phyloP scores from a whole-genome alignment of 2,113 vertebrate species.

The Psephotus haematonotus region DNA sequence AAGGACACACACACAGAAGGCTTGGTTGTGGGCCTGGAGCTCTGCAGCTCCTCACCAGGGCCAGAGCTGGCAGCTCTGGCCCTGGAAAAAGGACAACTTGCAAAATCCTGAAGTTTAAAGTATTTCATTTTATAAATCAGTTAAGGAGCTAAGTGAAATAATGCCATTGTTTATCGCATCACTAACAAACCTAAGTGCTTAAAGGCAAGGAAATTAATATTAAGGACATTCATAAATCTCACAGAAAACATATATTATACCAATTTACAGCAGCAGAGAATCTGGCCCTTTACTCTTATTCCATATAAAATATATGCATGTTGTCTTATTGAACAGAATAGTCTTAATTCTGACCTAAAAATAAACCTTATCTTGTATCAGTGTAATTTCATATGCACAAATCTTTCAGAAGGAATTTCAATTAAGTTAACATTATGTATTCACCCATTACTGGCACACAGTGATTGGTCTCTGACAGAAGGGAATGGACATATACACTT shows the following conservation, averaged over 20 bases:
- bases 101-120: not conserved
- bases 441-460: slow-evolving; percentile 55
- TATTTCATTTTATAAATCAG: slow-evolving; percentile 46
- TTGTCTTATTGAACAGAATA: not conserved
- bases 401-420: slow-evolving; percentile 69
- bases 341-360: slow-evolving; percentile 51
- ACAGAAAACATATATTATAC: slow-evolving; percentile 33
- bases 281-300: not conserved
- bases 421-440: slow-evolving; percentile 69
- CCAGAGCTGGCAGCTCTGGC: not conserved
- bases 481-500: slow-evolving; percentile 50
- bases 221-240: slow-evolving; percentile 61
- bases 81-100: not conserved
- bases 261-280: slow-evolving; percentile 40
- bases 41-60: not conserved
- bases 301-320: not conserved
- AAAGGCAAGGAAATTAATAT: slow-evolving; percentile 70
- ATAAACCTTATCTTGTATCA: slow-evolving; percentile 51
- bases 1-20: not conserved
- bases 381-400: slow-evolving; percentile 62
- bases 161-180: slow-evolving; percentile 66
- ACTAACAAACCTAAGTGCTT: slow-evolving; percentile 67
- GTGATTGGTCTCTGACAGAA: slow-evolving; percentile 61
- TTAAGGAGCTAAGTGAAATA: slow-evolving; percentile 58
- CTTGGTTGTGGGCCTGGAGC: not conserved